Conservation (phyloP, 2,113 vertebrate species). For the Alethe castanea region DNA sequence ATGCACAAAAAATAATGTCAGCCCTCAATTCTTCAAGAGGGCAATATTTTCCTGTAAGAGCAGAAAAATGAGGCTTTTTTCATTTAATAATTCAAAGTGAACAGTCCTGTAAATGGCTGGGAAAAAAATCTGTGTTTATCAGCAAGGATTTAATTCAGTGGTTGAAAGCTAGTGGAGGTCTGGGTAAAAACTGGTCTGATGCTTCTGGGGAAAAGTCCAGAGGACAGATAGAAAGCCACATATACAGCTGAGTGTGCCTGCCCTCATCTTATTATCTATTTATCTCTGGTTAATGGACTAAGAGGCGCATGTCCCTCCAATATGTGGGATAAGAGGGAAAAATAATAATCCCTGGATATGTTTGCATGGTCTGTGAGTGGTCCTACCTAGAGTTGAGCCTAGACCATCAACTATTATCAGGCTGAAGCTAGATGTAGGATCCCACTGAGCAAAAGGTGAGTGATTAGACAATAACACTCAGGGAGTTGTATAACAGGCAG, state of each 20-base stretch:
- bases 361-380: neutral
- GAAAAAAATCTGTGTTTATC: neutral
- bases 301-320: neutral
- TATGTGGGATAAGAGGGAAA: neutral
- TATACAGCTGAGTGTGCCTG: neutral
- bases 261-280: neutral
- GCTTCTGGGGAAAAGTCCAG: neutral
- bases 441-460: neutral
- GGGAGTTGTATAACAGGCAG: neutral
- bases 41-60: neutral
- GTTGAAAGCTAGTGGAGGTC: neutral
- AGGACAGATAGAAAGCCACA: neutral
- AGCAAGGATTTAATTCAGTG: neutral
- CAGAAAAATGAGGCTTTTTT: neutral
- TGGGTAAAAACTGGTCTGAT: neutral
- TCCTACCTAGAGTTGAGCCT: neutral
- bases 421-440: neutral
- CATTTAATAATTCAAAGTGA: neutral
- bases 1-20: neutral
- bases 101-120: neutral
- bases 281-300: neutral
- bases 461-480: neutral
- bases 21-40: neutral
- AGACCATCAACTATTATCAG: neutral
- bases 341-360: neutral